Evolutionary conservation across 2,888 invertebrate species (phyloP), one percentile per base, ranked within the genome.

Genomic region (Adelphocoris suturalis): DNA sequence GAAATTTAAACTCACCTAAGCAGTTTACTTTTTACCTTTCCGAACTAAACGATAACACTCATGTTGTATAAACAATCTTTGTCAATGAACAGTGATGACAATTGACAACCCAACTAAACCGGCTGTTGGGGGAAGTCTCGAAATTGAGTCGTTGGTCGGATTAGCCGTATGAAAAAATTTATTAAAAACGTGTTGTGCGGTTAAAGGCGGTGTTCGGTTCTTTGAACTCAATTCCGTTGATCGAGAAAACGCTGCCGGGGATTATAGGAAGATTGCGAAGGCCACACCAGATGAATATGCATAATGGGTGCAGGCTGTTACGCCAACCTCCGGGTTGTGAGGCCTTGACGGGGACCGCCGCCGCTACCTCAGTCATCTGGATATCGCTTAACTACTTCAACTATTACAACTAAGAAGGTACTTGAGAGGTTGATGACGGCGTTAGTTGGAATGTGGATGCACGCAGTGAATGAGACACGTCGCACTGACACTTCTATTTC

Each of bases 201-300:
- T 19, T 16, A 61, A 68, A 68, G 27, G 68, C 68, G 68, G 68
- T 68, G 68, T 68, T 37, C 1, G 23, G 23, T 23, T 68, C 68
- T 68, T 68, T 68, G 68, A 68, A 68, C 68, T 68, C 82, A 7
- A 82, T 82, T 52, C 82, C 47, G 78, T 47, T 52, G 82, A 82
- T 82, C 82, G 52, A 52, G 47, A 82, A 82, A 52, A 27, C 82
- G 27, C 52, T 82, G 82, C 37, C 68, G 48, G 82, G 82, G 82
- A 82, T 82, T 86, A 86, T 85, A 85, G 85, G 61, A 85, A 75
- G 86, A 86, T 86, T 23, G 86, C 86, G 86, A 86, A 86, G 86
- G 86, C 86, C 86, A 47, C 61, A 23, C 13, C 46, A 48, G 47
- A 86, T 86, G 86, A 86, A 86, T 86, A 86, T 86, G 86, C 86